Evolutionary conservation across 1,140 invertebrate species (phyloP), one percentile per base, ranked within the genome.

Genomic region (Gonatopus flavifemur): DNA sequence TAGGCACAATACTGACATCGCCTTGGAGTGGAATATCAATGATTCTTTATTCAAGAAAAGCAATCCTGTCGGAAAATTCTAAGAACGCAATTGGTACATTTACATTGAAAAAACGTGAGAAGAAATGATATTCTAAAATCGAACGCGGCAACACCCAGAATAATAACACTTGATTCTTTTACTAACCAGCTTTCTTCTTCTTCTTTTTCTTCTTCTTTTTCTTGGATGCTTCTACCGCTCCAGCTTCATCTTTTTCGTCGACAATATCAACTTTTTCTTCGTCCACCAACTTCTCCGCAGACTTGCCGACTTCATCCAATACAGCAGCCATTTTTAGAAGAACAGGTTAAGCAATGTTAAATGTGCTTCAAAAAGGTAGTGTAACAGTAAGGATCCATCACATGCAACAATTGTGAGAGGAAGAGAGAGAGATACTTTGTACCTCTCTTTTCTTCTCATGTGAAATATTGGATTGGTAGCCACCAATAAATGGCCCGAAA

Each of bases 181-280:
- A n/a, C n/a, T n/a, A n/a, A 84, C 82, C 82, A 57, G 82, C 79
- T 76, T 88, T 87, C 81, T 87, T 88, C 81, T 85, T 86, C 80
- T 86, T 88, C 74, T 86, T 86, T 76, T 84, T 87, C 76, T 86
- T 86, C 68, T 87, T 88, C 70, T 85, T 87, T 69, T 85, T 84
- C 60, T 86, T 86, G 9, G 81, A 81, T 33, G 82, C 80, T 60
- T 85, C 81, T 52, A 79, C 77, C 2, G 77, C 80, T 8, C 74
- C 77, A 53, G 81, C 67, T 54, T 82, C 82, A 41, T 72, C 73
- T 43, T 79, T 76, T 45, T 82, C 76, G 55, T 82, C 67, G 15
- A 76, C 67, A n/a, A 78, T 67, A 21, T 77, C 76, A 9, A 74
- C 68, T 31, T 75, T 73, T 48, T 77, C 74, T 48, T 79, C 77